Evolutionary conservation across 2,113 vertebrate genomes (phyloP).

Genomic region (Rhipidura dahli): DNA sequence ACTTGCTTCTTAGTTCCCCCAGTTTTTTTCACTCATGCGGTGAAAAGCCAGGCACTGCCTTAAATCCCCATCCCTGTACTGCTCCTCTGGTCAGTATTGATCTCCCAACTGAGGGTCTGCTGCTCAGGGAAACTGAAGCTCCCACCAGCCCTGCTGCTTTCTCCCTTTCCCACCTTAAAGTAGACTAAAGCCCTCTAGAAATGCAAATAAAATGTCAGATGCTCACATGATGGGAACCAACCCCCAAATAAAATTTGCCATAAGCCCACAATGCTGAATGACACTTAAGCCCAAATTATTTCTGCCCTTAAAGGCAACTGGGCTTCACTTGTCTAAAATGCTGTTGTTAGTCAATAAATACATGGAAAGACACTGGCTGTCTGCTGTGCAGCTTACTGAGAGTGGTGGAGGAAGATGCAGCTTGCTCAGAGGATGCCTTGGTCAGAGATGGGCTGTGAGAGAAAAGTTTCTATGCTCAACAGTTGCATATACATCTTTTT

Average conservation of each 20-base stretch:
- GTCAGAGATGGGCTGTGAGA: not conserved
- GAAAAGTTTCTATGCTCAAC: not conserved
- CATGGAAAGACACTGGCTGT: too few species aligned
- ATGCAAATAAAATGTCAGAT: not conserved
- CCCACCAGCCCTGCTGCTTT: not conserved
- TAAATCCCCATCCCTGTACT: not conserved
- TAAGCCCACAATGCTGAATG: fast-evolving
- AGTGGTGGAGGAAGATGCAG: not conserved
- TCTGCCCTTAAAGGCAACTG: not conserved
- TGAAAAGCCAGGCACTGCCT: not conserved
- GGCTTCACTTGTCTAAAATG: not conserved
- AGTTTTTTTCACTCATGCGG: not conserved
- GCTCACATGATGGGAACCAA: not conserved
- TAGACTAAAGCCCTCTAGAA: not conserved
- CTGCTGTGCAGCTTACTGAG: not conserved
- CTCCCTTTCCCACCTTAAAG: not conserved
- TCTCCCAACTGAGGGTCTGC: fast-evolving
- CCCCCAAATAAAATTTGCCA: not conserved
- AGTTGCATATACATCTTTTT: fast-evolving
- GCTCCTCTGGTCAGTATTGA: not conserved
- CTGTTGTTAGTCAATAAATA: not conserved
- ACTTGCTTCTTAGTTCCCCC: not conserved
- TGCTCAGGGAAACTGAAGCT: not conserved
- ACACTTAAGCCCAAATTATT: not conserved
- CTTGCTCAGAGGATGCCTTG: not conserved